Evolutionary conservation across 2,888 invertebrate genomes (phyloP), one percentile per base, ranked within the genome.

Genomic region (Vanessa cardui): DNA sequence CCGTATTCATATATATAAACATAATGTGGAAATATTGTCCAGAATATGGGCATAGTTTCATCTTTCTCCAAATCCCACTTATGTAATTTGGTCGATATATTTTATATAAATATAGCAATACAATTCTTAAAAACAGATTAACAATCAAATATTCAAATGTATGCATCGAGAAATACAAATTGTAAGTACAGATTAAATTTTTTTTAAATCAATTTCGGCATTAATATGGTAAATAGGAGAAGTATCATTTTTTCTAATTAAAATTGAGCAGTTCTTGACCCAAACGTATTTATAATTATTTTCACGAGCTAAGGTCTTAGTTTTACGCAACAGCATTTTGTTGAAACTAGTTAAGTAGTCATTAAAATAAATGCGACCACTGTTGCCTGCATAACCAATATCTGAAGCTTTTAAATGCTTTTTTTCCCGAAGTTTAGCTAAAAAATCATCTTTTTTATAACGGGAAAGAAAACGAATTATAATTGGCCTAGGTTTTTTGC

Each of bases 401-500:
- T 60, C 54, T 8, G 16, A 26, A 16, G 65, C 54, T 33, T 65
- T 60, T 61, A 56, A 39, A 21, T 21, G 21, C 54, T 54, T 54
- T 31, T 54, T 54, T 54, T 26, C 54, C n/a, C 54, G 54, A 26
- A 54, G 31, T 54, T n/a, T 54, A n/a, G 54, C 54, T 47, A 66
- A 31, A 33, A 66, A 66, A 18, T 66, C 66, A 33, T 61, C 61
- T 33, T 66, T 66, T 54, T 61, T 66, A 16, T 61, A 61, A 2
- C 66, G 60, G 16, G 61, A 50, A 8, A 61, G n/a, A 20, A 66
- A 61, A 18, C 61, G 54, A 18, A 66, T 47, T n/a, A 66, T 15
- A 39, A 66, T 61, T 5, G 62, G 62, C 31, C 61, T 66, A 18
- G 56, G 56, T 58, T 54, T 66, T 21, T 66, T 66, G 15, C n/a